These are phyloP conservation scores for Ophioderma brevispina DNA, from an alignment of 35 echinoderm and acorn worm species.

Conservation along the genomic window DNA sequence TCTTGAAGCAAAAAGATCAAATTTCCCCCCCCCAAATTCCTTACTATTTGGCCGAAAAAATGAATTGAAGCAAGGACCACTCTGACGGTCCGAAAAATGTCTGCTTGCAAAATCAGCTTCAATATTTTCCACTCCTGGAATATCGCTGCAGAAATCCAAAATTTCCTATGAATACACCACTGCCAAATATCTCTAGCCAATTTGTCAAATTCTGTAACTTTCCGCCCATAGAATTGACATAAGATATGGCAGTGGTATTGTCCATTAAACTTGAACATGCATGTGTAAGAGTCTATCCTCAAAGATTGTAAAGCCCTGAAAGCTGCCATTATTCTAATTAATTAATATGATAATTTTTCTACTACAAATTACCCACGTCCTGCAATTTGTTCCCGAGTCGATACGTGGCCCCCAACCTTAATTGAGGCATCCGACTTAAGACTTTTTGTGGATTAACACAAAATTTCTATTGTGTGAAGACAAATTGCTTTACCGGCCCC, in stretches of 20 bases:
- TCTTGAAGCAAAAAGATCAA: not conserved
- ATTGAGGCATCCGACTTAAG: conserved; percentile 49
- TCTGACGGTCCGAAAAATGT: not conserved
- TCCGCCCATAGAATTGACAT: not conserved
- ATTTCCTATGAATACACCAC: not conserved
- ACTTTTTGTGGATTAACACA: not conserved
- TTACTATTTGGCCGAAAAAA: too few species aligned
- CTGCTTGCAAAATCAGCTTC: not conserved
- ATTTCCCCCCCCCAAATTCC: not conserved
- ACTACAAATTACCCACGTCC: not conserved
- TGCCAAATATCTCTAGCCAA: not conserved
- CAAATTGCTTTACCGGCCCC: not conserved
- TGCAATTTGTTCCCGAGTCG: not conserved
- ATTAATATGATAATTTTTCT: not conserved
- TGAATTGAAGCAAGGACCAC: not conserved
- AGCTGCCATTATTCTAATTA: not conserved
- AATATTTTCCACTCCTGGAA: not conserved
- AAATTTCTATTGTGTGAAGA: conserved; percentile 5
- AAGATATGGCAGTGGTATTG: not conserved
- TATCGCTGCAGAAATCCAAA: not conserved
- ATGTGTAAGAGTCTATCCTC: not conserved
- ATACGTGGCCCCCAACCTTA: conserved; percentile 22
- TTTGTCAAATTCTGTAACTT: not conserved
- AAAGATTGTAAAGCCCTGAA: not conserved
- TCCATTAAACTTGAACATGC: not conserved